phyloP scores from a whole-genome alignment of 2,888 invertebrate species.

The Apamea monoglypha region DNA sequence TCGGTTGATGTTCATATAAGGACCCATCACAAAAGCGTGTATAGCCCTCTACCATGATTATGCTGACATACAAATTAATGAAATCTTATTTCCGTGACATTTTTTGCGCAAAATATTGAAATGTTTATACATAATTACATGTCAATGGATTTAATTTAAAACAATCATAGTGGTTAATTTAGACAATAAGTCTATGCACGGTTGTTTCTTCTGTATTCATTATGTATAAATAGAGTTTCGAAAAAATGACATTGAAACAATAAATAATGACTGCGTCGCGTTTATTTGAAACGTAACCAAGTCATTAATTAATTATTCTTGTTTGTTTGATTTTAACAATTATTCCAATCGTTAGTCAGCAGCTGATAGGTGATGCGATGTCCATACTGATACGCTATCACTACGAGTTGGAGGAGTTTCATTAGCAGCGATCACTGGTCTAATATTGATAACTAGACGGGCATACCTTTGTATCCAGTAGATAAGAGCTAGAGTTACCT shows the following conservation, averaged over 20 bases:
- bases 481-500: neutral
- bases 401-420: conserved; percentile 9
- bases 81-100: neutral
- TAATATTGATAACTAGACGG: conserved; percentile 22
- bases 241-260: neutral
- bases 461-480: neutral
- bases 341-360: neutral
- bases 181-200: neutral
- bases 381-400: conserved; percentile 32
- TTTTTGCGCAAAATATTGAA: neutral
- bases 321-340: neutral
- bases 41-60: neutral
- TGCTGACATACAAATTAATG: neutral
- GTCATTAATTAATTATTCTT: neutral
- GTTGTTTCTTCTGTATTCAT: neutral
- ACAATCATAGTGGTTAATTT: no score
- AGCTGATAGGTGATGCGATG: conserved; percentile 6
- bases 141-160: neutral
- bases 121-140: no score
- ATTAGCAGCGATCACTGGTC: conserved; percentile 2
- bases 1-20: neutral
- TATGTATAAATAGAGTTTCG: neutral
- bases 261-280: neutral
- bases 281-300: neutral
- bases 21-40: neutral